Conservation (phyloP, 2,797 vertebrate genomes). For the Lagocephalus sceleratus region DNA sequence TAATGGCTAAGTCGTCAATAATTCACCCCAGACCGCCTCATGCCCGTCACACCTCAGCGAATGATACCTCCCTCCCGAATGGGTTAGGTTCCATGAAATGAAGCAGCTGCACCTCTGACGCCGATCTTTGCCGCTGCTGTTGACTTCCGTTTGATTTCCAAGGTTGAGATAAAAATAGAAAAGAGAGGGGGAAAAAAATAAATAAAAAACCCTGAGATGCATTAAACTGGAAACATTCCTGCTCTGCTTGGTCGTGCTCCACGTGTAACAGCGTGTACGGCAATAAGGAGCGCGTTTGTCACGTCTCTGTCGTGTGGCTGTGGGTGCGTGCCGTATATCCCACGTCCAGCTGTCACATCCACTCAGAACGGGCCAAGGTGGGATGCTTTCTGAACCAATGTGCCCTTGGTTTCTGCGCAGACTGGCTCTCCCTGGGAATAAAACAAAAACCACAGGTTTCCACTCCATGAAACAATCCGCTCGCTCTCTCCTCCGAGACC, state of each 20-base stretch:
- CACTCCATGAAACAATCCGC: constrained; percentile 71
- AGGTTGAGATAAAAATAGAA: constrained; percentile 30
- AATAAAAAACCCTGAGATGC: constrained; percentile 4
- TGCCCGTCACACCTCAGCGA: constrained; percentile 6
- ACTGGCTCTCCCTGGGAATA: constrained; percentile 63
- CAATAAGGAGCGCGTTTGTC: constrained; percentile 19
- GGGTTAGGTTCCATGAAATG: constrained; percentile 7
- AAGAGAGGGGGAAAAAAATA: constrained; percentile 11
- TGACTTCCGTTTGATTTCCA: constrained; percentile 20
- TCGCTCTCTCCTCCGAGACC: constrained; percentile 61
- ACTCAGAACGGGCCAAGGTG: constrained; percentile 56
- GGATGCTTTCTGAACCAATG: constrained; percentile 63
- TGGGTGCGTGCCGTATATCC: constrained; percentile 7
- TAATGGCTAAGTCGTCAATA: constrained; percentile 61
- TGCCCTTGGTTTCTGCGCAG: constrained; percentile 63
- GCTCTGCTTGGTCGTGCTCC: constrained; percentile 40
- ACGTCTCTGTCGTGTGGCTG: constrained; percentile 42
- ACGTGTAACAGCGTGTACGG: constrained; percentile 32
- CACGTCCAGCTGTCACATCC: constrained; percentile 67
- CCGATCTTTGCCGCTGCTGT: not conserved
- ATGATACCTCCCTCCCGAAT: not conserved
- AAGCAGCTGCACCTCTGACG: not conserved
- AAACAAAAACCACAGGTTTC: constrained; percentile 68
- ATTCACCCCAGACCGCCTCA: constrained; percentile 35
- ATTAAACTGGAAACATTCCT: constrained; percentile 38